Evolutionary conservation across 2,113 vertebrate genomes (phyloP).

Genomic region (Labeo catla): DNA sequence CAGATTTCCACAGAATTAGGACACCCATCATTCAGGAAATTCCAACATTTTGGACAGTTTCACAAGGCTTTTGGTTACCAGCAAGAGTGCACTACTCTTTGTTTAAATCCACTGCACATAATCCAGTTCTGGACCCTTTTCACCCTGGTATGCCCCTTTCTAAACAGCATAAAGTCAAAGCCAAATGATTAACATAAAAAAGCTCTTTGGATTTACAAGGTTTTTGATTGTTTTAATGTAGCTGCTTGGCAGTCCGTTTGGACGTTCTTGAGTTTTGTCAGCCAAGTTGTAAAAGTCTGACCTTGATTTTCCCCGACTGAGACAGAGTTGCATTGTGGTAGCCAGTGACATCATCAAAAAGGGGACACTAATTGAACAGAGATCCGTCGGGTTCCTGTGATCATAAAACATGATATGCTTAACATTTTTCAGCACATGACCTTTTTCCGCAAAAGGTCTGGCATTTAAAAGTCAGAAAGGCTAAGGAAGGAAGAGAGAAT

Average conservation of each 20-base stretch:
- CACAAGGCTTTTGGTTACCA: not conserved
- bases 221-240: not conserved
- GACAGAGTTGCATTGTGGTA: not conserved
- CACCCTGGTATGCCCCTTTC: not conserved
- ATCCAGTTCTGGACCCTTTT: not conserved
- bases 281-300: slow-evolving; percentile 9
- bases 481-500: slow-evolving; percentile 21
- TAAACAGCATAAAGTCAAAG: not conserved
- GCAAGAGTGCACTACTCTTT: no score
- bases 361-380: slow-evolving; percentile 34
- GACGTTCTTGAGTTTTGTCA: not conserved
- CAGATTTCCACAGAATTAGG: not conserved
- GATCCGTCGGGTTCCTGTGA: slow-evolving; percentile 1
- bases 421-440: slow-evolving; percentile 28
- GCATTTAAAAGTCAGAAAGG: slow-evolving; percentile 42
- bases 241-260: not conserved
- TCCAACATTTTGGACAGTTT: not conserved
- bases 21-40: not conserved
- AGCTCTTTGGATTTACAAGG: not conserved
- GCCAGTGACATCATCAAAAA: slow-evolving; percentile 34
- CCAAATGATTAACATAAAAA: not conserved
- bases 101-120: not conserved
- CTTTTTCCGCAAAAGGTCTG: slow-evolving; percentile 41
- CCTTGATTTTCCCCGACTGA: slow-evolving; percentile 21
- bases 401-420: slow-evolving; percentile 24